These are phyloP conservation scores for Charanyca ferruginea DNA, from an alignment of 2,888 invertebrate species.

Conservation along the genomic window DNA sequence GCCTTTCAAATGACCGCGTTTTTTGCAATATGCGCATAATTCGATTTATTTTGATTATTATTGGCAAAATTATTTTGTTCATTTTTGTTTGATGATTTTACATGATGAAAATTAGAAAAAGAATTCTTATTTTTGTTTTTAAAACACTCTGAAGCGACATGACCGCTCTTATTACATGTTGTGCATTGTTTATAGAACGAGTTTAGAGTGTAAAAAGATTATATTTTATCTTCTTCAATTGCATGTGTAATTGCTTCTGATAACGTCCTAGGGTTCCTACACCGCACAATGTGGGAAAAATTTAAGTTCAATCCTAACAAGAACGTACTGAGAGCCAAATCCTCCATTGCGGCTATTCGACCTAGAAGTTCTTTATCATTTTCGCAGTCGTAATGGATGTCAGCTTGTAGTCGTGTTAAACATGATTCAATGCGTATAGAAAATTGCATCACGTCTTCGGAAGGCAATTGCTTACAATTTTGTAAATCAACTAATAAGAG, in stretches of 20 bases:
- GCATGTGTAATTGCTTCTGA: background rate
- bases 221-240: conserved; percentile 3
- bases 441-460: background rate
- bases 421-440: too few relatives aligned
- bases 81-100: background rate
- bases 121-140: too few relatives aligned
- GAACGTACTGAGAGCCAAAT: background rate
- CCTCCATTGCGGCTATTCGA: conserved; percentile 3
- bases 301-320: background rate
- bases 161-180: too few relatives aligned
- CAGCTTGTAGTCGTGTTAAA: too few relatives aligned
- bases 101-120: background rate
- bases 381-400: too few relatives aligned
- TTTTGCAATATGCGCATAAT: background rate
- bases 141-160: too few relatives aligned
- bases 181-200: too few relatives aligned
- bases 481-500: background rate
- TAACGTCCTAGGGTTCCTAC: background rate
- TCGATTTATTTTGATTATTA: background rate
- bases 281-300: background rate
- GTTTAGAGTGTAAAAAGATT: too few relatives aligned
- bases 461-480: background rate
- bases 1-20: too few relatives aligned
- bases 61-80: background rate
- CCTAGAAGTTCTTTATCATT: too few relatives aligned